Evolutionary conservation across 2,113 vertebrate genomes (phyloP).

Genomic region (Benitochromis conjunctus): DNA sequence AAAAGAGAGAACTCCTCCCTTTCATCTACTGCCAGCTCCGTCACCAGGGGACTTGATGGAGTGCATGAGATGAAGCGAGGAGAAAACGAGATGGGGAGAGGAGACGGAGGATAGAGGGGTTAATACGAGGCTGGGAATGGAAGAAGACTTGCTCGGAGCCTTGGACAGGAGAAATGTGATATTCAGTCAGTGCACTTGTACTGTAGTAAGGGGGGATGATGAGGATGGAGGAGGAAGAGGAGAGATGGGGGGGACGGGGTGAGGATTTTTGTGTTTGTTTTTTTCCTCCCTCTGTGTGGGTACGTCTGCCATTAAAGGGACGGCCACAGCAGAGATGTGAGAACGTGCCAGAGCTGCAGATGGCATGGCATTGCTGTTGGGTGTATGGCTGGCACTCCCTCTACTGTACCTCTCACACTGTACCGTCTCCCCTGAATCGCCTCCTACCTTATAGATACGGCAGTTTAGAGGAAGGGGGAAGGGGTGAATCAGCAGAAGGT

Average conservation of each 20-base stretch:
- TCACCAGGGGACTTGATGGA: conserved; percentile 29
- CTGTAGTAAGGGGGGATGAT: neutral
- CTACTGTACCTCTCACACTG: conserved; percentile 59
- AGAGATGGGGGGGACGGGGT: neutral
- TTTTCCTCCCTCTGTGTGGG: conserved; percentile 14
- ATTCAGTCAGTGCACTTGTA: neutral
- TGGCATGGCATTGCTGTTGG: conserved; percentile 58
- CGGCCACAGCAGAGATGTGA: conserved; percentile 20
- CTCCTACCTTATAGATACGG: neutral
- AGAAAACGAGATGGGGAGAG: neutral
- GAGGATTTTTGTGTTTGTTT: conserved; percentile 15
- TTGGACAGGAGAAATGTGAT: neutral
- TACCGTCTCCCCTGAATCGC: conserved; percentile 21
- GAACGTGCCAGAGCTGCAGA: conserved; percentile 73
- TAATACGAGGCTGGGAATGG: neutral
- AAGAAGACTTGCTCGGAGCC: neutral
- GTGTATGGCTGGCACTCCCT: conserved; percentile 45
- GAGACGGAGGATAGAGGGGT: conserved; percentile 7
- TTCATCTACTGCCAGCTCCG: conserved; percentile 46
- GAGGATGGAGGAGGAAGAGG: neutral
- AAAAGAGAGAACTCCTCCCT: conserved; percentile 27
- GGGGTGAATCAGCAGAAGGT: neutral
- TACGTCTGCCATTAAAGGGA: conserved; percentile 23
- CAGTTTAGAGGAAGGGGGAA: conserved; percentile 2
- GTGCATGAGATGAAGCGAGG: neutral